Evolutionary conservation across 1,140 invertebrate genomes (phyloP).

Genomic region (Bathynomus jamesi): DNA sequence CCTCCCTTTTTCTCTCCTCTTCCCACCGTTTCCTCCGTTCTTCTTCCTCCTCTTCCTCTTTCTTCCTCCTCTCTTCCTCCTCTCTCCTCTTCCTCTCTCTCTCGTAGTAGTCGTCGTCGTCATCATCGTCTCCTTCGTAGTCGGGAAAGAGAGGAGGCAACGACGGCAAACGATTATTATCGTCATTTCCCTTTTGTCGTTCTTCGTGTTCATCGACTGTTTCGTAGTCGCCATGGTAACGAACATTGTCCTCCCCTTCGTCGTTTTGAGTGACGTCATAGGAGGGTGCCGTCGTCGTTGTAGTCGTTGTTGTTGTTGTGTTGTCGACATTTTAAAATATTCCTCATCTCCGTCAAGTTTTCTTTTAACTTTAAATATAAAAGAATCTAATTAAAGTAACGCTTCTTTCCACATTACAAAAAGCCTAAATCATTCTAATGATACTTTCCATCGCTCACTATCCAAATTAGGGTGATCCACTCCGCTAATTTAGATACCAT

Average conservation of each 20-base stretch:
- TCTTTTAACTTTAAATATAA: constrained; percentile 17
- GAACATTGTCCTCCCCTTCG: constrained; percentile 1
- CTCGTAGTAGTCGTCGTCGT: background rate
- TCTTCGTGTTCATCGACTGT: constrained; percentile 45
- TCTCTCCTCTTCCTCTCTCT: background rate
- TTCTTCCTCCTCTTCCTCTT: constrained; percentile 10
- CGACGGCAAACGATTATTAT: constrained; percentile 2
- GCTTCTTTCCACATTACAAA: too few relatives aligned
- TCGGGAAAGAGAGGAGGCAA: constrained; percentile 22
- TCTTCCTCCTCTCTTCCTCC: constrained; percentile 4
- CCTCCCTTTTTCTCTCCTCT: constrained; percentile 7
- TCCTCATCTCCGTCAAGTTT: constrained; percentile 30
- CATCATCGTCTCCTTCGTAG: constrained; percentile 4
- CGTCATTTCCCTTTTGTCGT: constrained; percentile 14
- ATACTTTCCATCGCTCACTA: too few relatives aligned
- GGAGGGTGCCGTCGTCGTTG: constrained; percentile 15
- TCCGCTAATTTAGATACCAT: too few relatives aligned
- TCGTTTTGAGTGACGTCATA: constrained; percentile 16
- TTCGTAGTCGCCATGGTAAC: constrained; percentile 46
- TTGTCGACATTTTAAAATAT: constrained; percentile 25
- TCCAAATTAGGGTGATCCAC: too few relatives aligned
- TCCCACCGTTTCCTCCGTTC: constrained; percentile 4
- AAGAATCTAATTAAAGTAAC: background rate
- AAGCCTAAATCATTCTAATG: too few relatives aligned
- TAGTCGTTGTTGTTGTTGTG: constrained; percentile 9